A percentile compares a stretch with the other conserved stretches of the same genome.
phyloP scores from a whole-genome alignment of 37 sponge, comb jelly and placozoan species.

The Theonella swinhoei region DNA sequence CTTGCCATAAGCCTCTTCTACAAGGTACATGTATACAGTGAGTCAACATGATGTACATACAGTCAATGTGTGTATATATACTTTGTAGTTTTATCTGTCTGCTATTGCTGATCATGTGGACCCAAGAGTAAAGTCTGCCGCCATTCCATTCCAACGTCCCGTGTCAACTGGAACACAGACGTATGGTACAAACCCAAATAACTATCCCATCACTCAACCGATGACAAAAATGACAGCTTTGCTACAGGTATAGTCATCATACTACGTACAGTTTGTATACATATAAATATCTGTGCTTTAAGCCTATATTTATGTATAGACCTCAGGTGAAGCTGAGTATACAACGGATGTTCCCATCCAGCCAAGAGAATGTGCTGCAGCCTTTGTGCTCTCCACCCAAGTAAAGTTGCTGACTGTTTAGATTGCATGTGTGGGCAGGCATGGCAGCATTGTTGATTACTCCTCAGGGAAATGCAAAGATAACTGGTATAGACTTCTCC shows the following conservation, averaged over 20 bases:
- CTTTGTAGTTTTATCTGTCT: conserved; percentile 41
- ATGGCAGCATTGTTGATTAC: neutral
- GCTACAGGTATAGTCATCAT: conserved; percentile 31
- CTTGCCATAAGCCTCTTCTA: conserved; percentile 73
- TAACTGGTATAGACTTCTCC: conserved; percentile 37
- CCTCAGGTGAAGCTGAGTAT: conserved; percentile 86
- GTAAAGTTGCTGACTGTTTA: conserved; percentile 4
- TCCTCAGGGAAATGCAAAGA: conserved; percentile 54
- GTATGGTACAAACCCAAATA: conserved; percentile 38
- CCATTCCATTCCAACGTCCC: conserved; percentile 59
- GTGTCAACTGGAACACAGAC: conserved; percentile 58
- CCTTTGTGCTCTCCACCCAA: conserved; percentile 74
- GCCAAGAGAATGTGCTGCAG: conserved; percentile 64
- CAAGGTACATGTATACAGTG: conserved; percentile 65
- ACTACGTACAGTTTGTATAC: neutral
- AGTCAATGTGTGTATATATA: neutral
- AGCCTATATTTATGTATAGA: conserved; percentile 17
- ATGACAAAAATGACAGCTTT: conserved; percentile 70
- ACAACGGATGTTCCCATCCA: conserved; percentile 65
- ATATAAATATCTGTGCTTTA: too few relatives aligned
- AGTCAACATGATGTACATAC: too few relatives aligned
- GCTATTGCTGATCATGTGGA: conserved; percentile 25
- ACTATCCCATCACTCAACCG: conserved; percentile 70
- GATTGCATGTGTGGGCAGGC: neutral
- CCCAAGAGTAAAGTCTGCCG: conserved; percentile 61